Evolutionary conservation across 1,140 invertebrate species (phyloP), one percentile per base, ranked within the genome.

Genomic region (Apocrypta bakeri): DNA sequence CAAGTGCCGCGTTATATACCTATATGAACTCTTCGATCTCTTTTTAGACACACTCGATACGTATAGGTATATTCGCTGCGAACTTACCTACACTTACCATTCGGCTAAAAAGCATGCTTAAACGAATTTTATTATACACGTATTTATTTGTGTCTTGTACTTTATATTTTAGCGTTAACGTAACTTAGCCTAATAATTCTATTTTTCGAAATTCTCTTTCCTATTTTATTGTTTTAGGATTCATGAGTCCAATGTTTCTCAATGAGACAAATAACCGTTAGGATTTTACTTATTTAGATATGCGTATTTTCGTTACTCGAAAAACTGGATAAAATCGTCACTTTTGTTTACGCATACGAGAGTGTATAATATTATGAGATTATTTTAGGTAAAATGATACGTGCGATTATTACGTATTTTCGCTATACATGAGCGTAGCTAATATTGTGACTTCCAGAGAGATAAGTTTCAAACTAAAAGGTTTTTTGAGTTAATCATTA

Each of bases 81-180:
- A 86, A 86, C 87, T 88, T 87, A 89, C 90, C 88, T 88, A 89
- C 87, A 88, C 88, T 86, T 87, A n/a, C n/a, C n/a, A n/a, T n/a
- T n/a, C n/a, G n/a, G 87, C 83, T 90, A 89, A 90, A 91, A 90
- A 88, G 87, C 86, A 88, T 84, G 88, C 85, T 88, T 84, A 88
- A 87, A 84, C 86, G 82, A 84, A 84, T 85, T 85, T 87, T 87
- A 87, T 86, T 89, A n/a, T n/a, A n/a, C n/a, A n/a, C n/a, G 87
- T 88, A 85, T 87, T 89, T 88, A 87, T 37, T 83, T n/a, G n/a
- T n/a, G n/a, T n/a, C n/a, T n/a, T n/a, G n/a, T n/a, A n/a, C n/a
- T n/a, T n/a, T n/a, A n/a, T n/a, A n/a, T n/a, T n/a, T n/a, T n/a
- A n/a, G n/a, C n/a, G n/a, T n/a, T n/a, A n/a, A n/a, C n/a, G n/a